These are phyloP conservation scores for Pteruthius melanotis DNA, from an alignment of 2,113 vertebrate species.

Conservation along the genomic window DNA sequence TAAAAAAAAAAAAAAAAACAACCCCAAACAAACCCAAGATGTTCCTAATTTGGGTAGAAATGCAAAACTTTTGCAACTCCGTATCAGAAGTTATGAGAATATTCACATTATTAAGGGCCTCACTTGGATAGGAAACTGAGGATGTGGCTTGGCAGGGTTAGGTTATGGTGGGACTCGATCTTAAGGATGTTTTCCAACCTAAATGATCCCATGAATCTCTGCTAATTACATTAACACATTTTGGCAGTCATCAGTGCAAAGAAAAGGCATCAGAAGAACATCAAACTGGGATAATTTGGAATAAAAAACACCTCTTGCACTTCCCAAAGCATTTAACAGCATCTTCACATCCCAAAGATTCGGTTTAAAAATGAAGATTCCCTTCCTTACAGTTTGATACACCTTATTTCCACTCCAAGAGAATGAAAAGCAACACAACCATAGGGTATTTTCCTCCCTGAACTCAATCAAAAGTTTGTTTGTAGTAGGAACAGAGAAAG, in stretches of 20 bases:
- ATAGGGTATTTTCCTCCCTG: not conserved
- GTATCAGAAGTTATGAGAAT: not conserved
- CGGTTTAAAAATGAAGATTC: not conserved
- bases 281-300: not conserved
- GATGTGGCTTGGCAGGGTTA: not conserved
- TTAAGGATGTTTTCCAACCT: not conserved
- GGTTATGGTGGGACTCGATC: not conserved
- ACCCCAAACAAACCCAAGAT: rapidly evolving
- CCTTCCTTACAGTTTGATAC: not conserved
- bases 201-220: not conserved
- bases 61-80: not conserved
- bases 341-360: not conserved
- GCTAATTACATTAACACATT: not conserved
- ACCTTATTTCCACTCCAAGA: not conserved
- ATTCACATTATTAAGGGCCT: not conserved
- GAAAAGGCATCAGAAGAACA: not conserved
- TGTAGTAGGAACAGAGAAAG: not conserved
- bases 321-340: not conserved
- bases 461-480: not conserved
- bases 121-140: not conserved
- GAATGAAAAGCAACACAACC: not conserved
- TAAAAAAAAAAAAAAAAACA: not conserved
- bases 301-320: not conserved
- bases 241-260: not conserved
- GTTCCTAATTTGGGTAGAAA: not conserved